Evolutionary conservation across 2,888 invertebrate species (phyloP), one percentile per base, ranked within the genome.

Genomic region (Napeogenes inachia): DNA sequence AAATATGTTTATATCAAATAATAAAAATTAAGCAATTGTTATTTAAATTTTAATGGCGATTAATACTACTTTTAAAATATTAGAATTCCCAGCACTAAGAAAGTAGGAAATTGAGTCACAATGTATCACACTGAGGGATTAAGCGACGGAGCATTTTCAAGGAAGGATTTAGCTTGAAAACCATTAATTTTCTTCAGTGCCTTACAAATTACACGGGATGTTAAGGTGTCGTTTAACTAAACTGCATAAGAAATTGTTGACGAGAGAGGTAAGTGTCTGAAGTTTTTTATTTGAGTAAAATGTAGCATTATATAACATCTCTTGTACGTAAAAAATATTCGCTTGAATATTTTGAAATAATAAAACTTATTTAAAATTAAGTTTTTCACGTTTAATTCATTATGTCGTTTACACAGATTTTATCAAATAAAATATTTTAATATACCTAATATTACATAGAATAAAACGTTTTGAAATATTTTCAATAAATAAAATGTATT

Each of bases 151-250:
- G 77, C 76, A 76, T 71, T 75, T 76, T 63, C 61, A 59, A 69
- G 61, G 64, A 68, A 71, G 68, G 73, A 73, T 72, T 75, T 73
- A 70, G 72, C 70, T 70, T 71, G 68, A 64, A 77, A 77, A 73
- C 77, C 80, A 85, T 85, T 83, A 82, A 85, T 85, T 82, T 83
- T 78, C 79, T 81, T 82, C 79, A 80, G 75, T 79, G 78, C 78
- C 78, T 81, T 80, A 79, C 80, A 78, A 79, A 73, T 81, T 80
- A 77, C 77, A 61, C 75, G 72, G 73, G 71, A 74, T 75, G 76
- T 71, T 80, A 80, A 82, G 80, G 79, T 62, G 59, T 68, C 57
- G 56, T 54, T 61, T 63, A 32, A 59, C 45, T 60, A 65, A 59
- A 54, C 54, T 54, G 56, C 61, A 59, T 59, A 46, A 56, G 61